Evolutionary conservation across 2,888 invertebrate species (phyloP).

Genomic region (Sarcophaga rosellei): DNA sequence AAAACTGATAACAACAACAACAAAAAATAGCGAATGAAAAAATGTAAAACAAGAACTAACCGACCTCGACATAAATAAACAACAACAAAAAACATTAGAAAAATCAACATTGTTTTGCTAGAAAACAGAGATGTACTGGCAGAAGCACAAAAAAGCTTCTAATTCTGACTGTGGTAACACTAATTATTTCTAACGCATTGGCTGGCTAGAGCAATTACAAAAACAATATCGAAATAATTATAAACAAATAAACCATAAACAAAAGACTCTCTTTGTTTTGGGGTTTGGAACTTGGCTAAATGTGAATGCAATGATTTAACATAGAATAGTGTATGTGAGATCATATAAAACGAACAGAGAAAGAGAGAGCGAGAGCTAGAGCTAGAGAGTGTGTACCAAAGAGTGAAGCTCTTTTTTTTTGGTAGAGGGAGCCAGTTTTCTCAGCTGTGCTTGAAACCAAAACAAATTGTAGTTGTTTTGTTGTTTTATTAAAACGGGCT

Average conservation of each 20-base stretch:
- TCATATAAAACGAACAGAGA: too few species aligned
- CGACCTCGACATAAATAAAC: constrained; percentile 67
- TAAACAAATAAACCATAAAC: constrained; percentile 1
- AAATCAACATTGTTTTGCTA: not conserved
- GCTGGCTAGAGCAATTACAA: constrained; percentile 22
- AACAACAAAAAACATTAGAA: constrained; percentile 61
- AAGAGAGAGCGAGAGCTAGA: too few species aligned
- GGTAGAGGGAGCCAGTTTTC: not conserved
- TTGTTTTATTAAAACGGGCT: constrained; percentile 53
- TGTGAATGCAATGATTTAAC: not conserved
- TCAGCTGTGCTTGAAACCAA: not conserved
- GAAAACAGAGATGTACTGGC: not conserved
- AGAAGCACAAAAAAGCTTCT: constrained; percentile 47
- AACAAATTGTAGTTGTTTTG: constrained; percentile 3
- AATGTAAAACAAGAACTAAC: constrained; percentile 64
- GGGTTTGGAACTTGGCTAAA: constrained; percentile 38
- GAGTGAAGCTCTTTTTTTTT: not conserved
- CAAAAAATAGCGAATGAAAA: constrained; percentile 57
- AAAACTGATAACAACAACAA: constrained; percentile 32
- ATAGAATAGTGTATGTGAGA: constrained; percentile 12
- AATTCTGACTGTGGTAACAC: not conserved
- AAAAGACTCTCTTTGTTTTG: constrained; percentile 7
- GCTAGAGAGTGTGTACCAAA: too few species aligned
- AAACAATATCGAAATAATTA: constrained; percentile 12
- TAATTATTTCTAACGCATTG: constrained; percentile 47